Evolutionary conservation across 2,797 vertebrate genomes (phyloP).

Genomic region (Sarcoramphus papa): DNA sequence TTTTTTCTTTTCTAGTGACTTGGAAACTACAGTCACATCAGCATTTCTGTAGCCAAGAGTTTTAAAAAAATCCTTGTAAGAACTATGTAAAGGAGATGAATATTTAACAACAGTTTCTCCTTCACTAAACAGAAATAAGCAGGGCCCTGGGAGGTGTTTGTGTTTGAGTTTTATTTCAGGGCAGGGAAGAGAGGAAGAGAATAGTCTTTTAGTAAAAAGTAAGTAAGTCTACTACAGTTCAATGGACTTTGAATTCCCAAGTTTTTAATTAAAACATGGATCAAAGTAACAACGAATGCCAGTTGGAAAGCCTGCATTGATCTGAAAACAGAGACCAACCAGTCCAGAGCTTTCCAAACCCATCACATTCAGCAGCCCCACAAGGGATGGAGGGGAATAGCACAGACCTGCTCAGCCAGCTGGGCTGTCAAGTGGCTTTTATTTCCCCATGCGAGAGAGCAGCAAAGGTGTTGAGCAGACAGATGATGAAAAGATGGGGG

Average conservation of each 20-base stretch:
- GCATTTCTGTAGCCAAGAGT: neutral
- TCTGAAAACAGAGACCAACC: slow-evolving; percentile 4
- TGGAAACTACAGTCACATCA: neutral
- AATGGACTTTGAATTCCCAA: slow-evolving; percentile 40
- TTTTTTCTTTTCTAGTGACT: neutral
- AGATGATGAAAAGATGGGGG: slow-evolving; percentile 13
- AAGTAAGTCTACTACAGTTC: neutral
- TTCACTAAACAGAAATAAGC: neutral
- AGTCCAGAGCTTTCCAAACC: slow-evolving; percentile 32
- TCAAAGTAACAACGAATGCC: slow-evolving; percentile 17
- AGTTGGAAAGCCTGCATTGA: slow-evolving; percentile 9
- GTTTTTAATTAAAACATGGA: slow-evolving; percentile 30
- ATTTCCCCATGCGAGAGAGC: neutral
- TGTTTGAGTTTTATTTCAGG: neutral
- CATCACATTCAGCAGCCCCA: neutral
- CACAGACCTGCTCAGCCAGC: neutral
- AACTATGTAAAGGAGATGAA: neutral
- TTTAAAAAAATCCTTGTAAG: neutral
- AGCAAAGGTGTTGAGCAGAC: slow-evolving; percentile 5
- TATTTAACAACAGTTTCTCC: neutral
- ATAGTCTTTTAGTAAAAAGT: neutral
- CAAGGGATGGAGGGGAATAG: neutral
- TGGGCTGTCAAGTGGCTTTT: slow-evolving; percentile 25
- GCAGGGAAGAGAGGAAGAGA: neutral
- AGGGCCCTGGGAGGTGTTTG: neutral